phyloP scores from a whole-genome alignment of 2,888 invertebrate genomes.

The Heliconius cydno region DNA sequence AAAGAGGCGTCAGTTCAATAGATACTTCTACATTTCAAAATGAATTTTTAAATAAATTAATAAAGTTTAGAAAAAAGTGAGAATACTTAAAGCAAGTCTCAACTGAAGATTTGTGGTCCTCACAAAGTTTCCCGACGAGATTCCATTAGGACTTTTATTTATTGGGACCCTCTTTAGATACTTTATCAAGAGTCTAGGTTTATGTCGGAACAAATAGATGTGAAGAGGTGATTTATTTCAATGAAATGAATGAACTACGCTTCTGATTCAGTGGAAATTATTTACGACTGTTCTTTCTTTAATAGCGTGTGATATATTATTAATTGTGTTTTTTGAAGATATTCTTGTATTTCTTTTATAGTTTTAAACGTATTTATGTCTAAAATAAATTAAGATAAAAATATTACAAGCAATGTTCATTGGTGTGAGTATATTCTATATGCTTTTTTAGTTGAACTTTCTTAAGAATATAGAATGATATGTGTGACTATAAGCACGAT shows the following conservation, averaged over 20 bases:
- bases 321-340: neutral
- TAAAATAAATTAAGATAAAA: too few species aligned
- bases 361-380: neutral
- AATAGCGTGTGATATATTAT: neutral
- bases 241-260: slow-evolving; percentile 5
- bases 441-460: too few species aligned
- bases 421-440: too few species aligned
- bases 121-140: slow-evolving; percentile 27
- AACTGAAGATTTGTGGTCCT: slow-evolving; percentile 30
- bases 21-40: neutral
- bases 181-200: slow-evolving; percentile 30
- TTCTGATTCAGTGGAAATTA: slow-evolving; percentile 19
- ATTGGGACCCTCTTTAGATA: slow-evolving; percentile 23
- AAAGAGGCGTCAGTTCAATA: neutral
- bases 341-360: neutral
- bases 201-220: slow-evolving; percentile 21
- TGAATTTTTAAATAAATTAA: slow-evolving; percentile 7
- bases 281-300: neutral
- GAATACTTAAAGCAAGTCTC: slow-evolving; percentile 19
- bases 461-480: too few species aligned
- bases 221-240: slow-evolving; percentile 8
- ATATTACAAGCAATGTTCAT: too few species aligned
- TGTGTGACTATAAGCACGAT: too few species aligned
- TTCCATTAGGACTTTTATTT: slow-evolving; percentile 37
- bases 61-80: slow-evolving; percentile 1